Evolutionary conservation across 1,140 invertebrate genomes (phyloP).

Genomic region (Euschistus heros): DNA sequence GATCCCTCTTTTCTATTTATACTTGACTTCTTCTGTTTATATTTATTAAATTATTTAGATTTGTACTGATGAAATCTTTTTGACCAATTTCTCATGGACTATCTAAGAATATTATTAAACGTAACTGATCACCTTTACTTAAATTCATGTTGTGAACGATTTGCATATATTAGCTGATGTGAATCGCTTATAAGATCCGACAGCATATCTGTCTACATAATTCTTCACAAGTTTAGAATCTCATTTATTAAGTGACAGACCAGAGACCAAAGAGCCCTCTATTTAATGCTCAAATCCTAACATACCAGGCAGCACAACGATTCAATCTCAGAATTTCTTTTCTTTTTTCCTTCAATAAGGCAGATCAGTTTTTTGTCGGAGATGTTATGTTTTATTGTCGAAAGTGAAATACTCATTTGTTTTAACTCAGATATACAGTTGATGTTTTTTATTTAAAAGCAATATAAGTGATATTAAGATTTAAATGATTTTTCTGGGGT

Average conservation of each 20-base stretch:
- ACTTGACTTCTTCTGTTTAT: background rate
- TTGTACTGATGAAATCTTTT: background rate
- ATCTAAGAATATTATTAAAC: constrained; percentile 1
- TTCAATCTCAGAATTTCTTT: constrained; percentile 11
- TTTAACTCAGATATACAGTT: background rate
- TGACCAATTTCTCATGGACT: background rate
- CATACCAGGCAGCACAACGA: background rate
- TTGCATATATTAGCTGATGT: background rate
- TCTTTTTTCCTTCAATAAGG: background rate
- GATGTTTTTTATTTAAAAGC: constrained; percentile 2
- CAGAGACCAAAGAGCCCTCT: constrained; percentile 20
- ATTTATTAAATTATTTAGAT: constrained; percentile 8
- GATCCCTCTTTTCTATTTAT: background rate
- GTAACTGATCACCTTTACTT: constrained; percentile 3
- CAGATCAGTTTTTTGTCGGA: background rate
- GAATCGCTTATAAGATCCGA: background rate
- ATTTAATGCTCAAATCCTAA: constrained; percentile 21
- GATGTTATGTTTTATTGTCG: background rate
- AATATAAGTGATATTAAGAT: constrained; percentile 3
- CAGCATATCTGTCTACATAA: background rate
- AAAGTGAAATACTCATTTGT: constrained; percentile 3
- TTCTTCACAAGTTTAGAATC: constrained; percentile 13
- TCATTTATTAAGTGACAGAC: constrained; percentile 20
- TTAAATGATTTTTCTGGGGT: constrained; percentile 12
- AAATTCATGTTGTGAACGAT: background rate